These are phyloP conservation scores for Platanista minor DNA, from an alignment of 2,113 vertebrate species.

Conservation along the genomic window DNA sequence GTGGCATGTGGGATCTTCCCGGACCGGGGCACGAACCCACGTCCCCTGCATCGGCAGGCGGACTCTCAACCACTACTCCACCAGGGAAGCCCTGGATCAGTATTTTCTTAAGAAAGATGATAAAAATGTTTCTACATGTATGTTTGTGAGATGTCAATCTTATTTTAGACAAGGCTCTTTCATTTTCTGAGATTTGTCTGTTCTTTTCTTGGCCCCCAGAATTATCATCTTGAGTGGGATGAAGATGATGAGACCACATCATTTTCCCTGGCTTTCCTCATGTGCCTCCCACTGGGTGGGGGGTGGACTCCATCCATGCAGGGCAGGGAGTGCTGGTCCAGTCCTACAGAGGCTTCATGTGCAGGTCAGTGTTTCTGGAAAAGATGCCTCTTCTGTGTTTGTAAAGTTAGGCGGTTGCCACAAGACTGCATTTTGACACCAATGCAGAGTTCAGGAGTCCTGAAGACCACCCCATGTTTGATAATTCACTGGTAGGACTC, in stretches of 20 bases:
- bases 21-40: no score
- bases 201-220: background rate
- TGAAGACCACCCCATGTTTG: no score
- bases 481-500: background rate
- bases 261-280: background rate
- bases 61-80: no score
- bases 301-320: no score
- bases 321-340: background rate
- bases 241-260: background rate
- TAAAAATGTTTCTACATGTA: background rate
- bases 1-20: no score
- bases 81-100: no score
- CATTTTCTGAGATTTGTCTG: background rate
- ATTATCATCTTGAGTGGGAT: background rate
- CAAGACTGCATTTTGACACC: background rate
- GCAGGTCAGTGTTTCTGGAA: background rate
- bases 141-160: background rate
- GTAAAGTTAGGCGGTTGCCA: background rate
- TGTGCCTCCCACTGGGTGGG: rapidly evolving
- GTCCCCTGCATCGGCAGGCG: no score
- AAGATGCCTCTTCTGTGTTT: background rate
- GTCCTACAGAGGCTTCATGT: background rate
- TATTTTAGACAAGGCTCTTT: background rate
- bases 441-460: background rate
- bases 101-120: background rate